Evolutionary conservation across 2,113 vertebrate genomes (phyloP).

Genomic region (Craseonycteris thonglongyai): DNA sequence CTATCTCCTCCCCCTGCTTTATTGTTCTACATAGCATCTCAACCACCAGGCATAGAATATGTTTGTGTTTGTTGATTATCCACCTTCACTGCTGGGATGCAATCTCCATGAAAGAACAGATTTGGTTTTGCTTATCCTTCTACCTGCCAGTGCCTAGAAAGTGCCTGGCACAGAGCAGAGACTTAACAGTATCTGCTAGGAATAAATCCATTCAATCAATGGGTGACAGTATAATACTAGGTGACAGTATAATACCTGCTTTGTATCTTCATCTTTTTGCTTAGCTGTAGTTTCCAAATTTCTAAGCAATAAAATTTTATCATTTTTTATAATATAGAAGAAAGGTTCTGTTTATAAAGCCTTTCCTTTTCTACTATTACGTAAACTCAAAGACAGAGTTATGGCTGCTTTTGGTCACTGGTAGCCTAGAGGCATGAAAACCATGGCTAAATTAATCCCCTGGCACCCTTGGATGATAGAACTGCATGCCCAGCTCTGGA

Average conservation of each 20-base stretch:
- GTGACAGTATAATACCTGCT: background rate
- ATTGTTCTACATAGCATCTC: background rate
- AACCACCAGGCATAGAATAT: too few relatives aligned
- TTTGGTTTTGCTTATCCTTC: background rate
- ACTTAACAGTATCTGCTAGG: background rate
- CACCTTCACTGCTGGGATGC: background rate
- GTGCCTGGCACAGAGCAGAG: background rate
- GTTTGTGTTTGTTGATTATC: background rate
- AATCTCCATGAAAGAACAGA: background rate
- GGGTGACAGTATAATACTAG: background rate
- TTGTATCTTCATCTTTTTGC: background rate
- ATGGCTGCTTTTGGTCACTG: background rate
- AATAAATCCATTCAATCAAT: background rate
- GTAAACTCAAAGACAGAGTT: background rate
- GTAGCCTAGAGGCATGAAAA: background rate
- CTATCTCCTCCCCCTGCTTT: background rate
- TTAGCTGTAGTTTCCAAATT: constrained; percentile 12
- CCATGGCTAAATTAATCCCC: background rate
- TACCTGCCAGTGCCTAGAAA: background rate
- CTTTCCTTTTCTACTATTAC: background rate
- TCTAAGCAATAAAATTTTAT: background rate
- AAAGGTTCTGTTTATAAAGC: background rate
- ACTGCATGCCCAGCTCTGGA: background rate
- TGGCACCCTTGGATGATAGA: background rate
- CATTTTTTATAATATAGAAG: background rate